Percentiles rank a stretch among this genome's conserved stretches.
Conservation (phyloP, 2,797 vertebrate species). For the Streptopelia turtur region DNA sequence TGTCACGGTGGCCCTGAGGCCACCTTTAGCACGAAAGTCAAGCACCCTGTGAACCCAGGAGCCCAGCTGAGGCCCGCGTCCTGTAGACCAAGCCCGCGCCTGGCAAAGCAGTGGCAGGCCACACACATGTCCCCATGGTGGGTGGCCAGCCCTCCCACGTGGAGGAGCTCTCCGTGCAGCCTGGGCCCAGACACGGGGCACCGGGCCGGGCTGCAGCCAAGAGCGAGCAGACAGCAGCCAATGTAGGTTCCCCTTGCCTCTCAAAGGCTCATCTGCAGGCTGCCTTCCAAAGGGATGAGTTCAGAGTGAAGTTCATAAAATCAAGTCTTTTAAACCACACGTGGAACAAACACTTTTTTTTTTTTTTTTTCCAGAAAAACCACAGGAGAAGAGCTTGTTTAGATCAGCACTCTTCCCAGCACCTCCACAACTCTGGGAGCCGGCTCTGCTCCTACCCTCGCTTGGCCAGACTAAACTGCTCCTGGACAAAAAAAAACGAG, state of each 20-base stretch:
- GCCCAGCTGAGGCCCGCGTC: too few species aligned
- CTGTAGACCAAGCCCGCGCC: background rate
- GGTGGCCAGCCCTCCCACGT: accelerated
- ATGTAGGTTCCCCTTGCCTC: background rate
- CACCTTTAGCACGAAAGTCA: background rate
- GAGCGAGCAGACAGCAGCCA: background rate
- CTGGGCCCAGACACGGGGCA: accelerated
- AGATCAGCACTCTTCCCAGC: background rate
- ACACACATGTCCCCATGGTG: accelerated
- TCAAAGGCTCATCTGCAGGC: background rate
- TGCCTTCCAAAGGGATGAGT: background rate
- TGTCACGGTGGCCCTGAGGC: accelerated
- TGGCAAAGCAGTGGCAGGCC: accelerated
- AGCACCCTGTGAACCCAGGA: background rate
- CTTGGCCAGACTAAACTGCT: background rate
- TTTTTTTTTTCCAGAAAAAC: background rate
- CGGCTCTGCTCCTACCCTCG: background rate
- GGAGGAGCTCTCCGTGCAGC: background rate
- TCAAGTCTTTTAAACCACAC: accelerated
- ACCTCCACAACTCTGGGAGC: background rate
- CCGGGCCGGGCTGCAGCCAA: accelerated
- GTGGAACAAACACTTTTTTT: background rate
- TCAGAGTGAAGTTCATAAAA: background rate
- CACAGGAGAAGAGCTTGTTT: accelerated
- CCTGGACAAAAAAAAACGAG: background rate